phyloP scores from a whole-genome alignment of 2,797 vertebrate genomes.

The Silurus lanzhouensis region DNA sequence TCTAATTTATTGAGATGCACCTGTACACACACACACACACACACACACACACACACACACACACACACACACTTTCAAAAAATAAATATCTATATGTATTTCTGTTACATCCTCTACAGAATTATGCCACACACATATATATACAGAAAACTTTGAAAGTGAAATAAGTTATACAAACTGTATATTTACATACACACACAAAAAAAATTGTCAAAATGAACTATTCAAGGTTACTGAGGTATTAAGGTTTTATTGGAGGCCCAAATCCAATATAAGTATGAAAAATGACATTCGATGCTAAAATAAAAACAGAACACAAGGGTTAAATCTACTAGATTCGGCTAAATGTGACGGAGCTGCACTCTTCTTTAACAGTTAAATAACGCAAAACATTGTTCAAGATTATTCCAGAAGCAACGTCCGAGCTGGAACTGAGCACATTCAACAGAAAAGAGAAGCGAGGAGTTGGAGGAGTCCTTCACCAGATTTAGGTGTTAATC shows the following conservation, averaged over 20 bases:
- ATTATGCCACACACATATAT: background rate
- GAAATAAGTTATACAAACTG: background rate
- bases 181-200: too few relatives aligned
- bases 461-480: background rate
- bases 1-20: too few relatives aligned
- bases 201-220: too few relatives aligned
- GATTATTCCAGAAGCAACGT: background rate
- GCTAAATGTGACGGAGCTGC: background rate
- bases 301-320: constrained; percentile 1
- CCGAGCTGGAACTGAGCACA: background rate
- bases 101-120: background rate
- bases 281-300: too few relatives aligned
- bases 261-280: background rate
- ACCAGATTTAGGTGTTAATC: background rate
- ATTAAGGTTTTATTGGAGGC: background rate
- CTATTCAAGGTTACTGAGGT: too few relatives aligned
- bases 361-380: background rate
- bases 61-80: too few relatives aligned
- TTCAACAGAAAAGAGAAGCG: background rate
- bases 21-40: too few relatives aligned
- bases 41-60: too few relatives aligned
- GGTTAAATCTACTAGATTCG: background rate
- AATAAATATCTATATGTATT: background rate
- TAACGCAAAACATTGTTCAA: background rate
- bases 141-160: background rate